Percentiles rank a stretch among this genome's conserved stretches.
phyloP scores from a whole-genome alignment of 1,140 invertebrate genomes.

The Babylonia areolata region DNA sequence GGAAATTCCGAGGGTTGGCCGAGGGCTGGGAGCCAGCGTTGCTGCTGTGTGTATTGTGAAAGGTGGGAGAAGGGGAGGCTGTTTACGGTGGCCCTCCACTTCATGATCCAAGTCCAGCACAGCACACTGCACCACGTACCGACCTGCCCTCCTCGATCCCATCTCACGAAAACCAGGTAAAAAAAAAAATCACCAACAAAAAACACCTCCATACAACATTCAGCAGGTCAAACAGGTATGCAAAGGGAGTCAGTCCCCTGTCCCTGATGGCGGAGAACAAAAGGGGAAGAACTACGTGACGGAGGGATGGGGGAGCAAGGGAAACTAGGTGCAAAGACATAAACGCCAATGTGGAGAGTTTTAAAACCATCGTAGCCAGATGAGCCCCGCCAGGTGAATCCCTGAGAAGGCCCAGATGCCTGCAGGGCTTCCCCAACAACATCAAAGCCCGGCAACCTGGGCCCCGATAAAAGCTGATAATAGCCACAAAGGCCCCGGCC shows the following conservation, averaged over 20 bases:
- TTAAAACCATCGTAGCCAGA: not conserved
- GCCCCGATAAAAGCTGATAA: slow-evolving; percentile 23
- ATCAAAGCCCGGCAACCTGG: not conserved
- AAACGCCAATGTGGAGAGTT: slow-evolving; percentile 8
- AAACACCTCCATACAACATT: not conserved
- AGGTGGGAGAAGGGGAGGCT: not conserved
- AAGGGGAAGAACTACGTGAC: not conserved
- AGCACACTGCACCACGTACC: not conserved
- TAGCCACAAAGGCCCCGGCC: not conserved
- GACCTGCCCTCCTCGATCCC: not conserved
- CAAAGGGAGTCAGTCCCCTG: not conserved
- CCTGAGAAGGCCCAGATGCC: slow-evolving; percentile 4
- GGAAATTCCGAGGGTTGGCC: not conserved
- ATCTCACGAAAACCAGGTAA: not conserved
- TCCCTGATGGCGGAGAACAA: not conserved
- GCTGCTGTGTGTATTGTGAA: not conserved
- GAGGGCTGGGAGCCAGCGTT: not conserved
- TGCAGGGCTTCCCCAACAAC: slow-evolving; percentile 9
- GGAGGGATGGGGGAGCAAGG: not conserved
- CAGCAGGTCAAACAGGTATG: slow-evolving; percentile 8
- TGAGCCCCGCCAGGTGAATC: slow-evolving; percentile 5
- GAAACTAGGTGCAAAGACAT: slow-evolving; percentile 18
- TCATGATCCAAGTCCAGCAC: not conserved
- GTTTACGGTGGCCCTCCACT: not conserved
- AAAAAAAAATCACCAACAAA: not conserved